phyloP scores from a whole-genome alignment of 2,797 vertebrate species.

The Semaprochilodus insignis region DNA sequence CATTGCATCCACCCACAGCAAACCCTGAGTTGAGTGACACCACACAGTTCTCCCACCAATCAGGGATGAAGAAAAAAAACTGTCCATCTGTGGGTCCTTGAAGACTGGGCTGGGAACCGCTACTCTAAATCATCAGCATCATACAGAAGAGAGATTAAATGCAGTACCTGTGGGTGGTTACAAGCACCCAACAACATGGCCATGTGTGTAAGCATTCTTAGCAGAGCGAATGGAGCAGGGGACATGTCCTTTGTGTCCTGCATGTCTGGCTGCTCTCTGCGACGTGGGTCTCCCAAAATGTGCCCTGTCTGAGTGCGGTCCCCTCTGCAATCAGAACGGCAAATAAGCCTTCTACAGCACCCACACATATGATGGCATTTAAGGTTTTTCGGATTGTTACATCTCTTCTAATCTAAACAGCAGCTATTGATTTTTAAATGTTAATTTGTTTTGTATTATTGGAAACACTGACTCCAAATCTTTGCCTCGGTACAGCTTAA shows the following conservation, averaged over 20 bases:
- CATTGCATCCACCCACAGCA: too few species aligned
- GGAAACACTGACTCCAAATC: too few species aligned
- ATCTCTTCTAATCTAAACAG: neutral
- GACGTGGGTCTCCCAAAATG: conserved; percentile 77
- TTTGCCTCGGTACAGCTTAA: too few species aligned
- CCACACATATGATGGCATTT: neutral
- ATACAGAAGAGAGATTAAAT: neutral
- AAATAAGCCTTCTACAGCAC: neutral
- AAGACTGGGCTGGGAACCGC: too few species aligned
- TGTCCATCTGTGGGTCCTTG: too few species aligned
- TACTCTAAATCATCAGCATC: too few species aligned
- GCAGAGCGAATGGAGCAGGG: conserved; percentile 77
- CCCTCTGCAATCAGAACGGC: conserved; percentile 58
- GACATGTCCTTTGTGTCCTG: conserved; percentile 83
- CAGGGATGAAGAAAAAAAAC: too few species aligned
- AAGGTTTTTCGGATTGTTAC: too few species aligned
- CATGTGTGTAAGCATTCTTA: conserved; percentile 88
- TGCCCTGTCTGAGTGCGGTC: conserved; percentile 91
- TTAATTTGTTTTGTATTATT: neutral
- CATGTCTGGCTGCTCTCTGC: conserved; percentile 71
- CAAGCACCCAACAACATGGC: conserved; percentile 85
- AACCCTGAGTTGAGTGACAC: neutral
- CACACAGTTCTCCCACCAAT: too few species aligned
- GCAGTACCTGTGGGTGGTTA: conserved; percentile 73
- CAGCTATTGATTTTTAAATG: too few species aligned